Conservation (phyloP, 2,888 invertebrate genomes). For the Amiota communis region DNA sequence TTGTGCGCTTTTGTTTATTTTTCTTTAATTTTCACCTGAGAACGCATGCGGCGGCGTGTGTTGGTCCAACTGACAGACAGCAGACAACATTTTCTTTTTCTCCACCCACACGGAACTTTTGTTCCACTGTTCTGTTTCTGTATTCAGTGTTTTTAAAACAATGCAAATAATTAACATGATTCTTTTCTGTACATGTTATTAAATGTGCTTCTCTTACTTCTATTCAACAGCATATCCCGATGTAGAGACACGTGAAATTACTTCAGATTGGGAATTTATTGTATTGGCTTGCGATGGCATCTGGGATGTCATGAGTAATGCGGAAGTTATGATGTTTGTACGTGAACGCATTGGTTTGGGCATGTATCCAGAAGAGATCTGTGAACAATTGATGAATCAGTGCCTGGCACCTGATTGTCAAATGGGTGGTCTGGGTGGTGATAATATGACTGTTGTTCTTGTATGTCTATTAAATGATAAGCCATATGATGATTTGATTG, state of each 20-base stretch:
- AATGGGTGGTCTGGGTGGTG: slow-evolving; percentile 97
- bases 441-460: slow-evolving; percentile 98
- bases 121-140: slow-evolving; percentile 3
- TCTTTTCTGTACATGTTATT: slow-evolving; percentile 3
- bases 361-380: slow-evolving; percentile 93
- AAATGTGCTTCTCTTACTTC: background rate
- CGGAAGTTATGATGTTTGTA: slow-evolving; percentile 94
- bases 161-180: background rate
- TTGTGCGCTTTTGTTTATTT: too few species aligned
- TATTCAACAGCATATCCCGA: slow-evolving; percentile 87
- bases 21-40: too few species aligned
- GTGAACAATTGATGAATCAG: slow-evolving; percentile 94
- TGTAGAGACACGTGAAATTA: slow-evolving; percentile 85
- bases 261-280: slow-evolving; percentile 95
- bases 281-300: slow-evolving; percentile 98
- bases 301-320: slow-evolving; percentile 98
- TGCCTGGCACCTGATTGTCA: slow-evolving; percentile 98
- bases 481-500: slow-evolving; percentile 70
- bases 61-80: background rate
- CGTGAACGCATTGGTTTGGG: slow-evolving; percentile 85
- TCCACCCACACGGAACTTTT: slow-evolving; percentile 29
- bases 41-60: too few species aligned
- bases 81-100: slow-evolving; percentile 10
- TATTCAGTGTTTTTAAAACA: slow-evolving; percentile 4
- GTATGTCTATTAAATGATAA: slow-evolving; percentile 80